Conservation (phyloP, 2,113 vertebrate genomes). For the Osmerus mordax region DNA sequence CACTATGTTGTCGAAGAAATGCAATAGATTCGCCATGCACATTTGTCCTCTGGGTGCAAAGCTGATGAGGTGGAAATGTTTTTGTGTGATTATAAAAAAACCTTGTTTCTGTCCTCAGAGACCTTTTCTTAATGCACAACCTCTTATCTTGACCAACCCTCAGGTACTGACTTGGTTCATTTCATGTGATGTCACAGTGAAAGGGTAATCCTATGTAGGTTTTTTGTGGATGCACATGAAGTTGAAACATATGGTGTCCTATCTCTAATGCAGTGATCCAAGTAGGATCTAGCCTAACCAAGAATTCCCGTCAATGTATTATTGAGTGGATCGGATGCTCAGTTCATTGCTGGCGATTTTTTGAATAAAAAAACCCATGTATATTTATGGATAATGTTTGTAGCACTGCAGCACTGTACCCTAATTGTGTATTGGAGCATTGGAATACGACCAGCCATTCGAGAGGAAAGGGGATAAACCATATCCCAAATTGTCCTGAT, state of each 20-base stretch:
- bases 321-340: neutral
- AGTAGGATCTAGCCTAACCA: neutral
- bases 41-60: neutral
- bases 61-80: slow-evolving; percentile 10
- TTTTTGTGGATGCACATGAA: neutral
- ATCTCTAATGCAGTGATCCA: neutral
- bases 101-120: neutral
- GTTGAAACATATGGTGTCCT: neutral
- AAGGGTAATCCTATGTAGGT: neutral
- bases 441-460: too few relatives aligned
- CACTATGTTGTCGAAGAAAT: neutral
- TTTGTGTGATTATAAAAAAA: neutral
- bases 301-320: neutral
- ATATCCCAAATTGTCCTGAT: neutral
- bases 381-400: too few relatives aligned
- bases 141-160: neutral
- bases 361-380: too few relatives aligned
- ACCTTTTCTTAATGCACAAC: neutral
- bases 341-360: too few relatives aligned
- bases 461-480: too few relatives aligned
- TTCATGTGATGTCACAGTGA: neutral
- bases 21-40: neutral
- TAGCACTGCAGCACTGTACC: too few relatives aligned
- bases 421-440: too few relatives aligned
- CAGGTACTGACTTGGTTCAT: neutral